Evolutionary conservation across 2,888 invertebrate genomes (phyloP).

Genomic region (Nesidiocoris tenuis): DNA sequence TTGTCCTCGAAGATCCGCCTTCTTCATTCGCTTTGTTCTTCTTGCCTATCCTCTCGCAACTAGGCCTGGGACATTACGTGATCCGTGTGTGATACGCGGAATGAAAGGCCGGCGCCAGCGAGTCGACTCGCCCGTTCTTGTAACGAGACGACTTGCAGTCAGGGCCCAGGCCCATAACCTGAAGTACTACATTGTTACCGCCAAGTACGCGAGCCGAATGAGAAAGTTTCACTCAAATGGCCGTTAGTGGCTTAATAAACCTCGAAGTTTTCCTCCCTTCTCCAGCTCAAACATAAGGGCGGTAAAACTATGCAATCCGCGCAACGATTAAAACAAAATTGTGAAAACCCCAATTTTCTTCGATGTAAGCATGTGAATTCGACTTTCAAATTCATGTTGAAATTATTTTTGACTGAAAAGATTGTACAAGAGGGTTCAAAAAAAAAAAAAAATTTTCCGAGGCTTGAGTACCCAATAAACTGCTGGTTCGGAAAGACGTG

Average conservation of each 20-base stretch:
- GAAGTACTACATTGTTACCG: not conserved
- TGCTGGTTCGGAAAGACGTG: no score
- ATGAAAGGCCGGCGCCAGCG: not conserved
- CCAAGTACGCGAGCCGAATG: not conserved
- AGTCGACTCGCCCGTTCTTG: not conserved
- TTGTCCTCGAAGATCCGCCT: not conserved
- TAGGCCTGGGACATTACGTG: not conserved
- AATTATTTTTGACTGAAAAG: no score
- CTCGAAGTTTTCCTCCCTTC: no score
- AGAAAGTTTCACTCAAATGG: not conserved
- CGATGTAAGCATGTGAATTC: no score
- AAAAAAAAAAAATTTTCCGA: no score
- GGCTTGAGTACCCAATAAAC: no score
- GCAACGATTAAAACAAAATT: no score
- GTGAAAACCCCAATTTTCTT: no score
- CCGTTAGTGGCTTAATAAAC: not conserved
- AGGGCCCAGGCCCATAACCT: not conserved
- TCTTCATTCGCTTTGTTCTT: not conserved
- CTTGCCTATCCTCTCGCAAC: not conserved
- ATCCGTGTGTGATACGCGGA: not conserved
- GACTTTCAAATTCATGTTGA: no score
- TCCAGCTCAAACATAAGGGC: no score
- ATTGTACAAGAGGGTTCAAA: no score
- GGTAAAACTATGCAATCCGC: no score
- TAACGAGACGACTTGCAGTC: not conserved